Percentiles rank a stretch among this genome's conserved stretches.
These are phyloP conservation scores for Brachionus rotundiformis DNA, from an alignment of 1,140 invertebrate species.

Conservation along the genomic window DNA sequence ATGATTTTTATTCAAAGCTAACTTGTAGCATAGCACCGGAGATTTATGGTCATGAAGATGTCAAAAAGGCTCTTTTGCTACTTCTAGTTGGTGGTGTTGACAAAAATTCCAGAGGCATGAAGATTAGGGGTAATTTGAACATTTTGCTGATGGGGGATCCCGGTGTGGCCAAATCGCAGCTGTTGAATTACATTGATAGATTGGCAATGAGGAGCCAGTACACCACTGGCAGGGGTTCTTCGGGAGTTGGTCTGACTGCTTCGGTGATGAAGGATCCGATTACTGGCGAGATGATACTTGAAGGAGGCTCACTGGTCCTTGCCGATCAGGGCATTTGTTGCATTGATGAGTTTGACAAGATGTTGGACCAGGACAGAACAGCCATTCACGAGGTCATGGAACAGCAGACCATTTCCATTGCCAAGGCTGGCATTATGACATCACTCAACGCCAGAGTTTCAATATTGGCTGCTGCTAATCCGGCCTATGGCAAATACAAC, in stretches of 20 bases:
- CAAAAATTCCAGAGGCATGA: conserved; percentile 72
- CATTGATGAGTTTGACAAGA: conserved; percentile 99
- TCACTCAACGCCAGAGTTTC: conserved; percentile 93
- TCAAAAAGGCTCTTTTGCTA: conserved; percentile 92
- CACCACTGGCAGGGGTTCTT: conserved; percentile 93
- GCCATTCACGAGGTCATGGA: conserved; percentile 99
- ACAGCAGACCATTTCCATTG: conserved; percentile 99
- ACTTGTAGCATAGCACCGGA: conserved; percentile 92
- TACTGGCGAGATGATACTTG: conserved; percentile 93
- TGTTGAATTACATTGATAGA: conserved; percentile 90
- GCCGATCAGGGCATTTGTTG: conserved; percentile 97
- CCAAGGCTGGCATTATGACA: conserved; percentile 98
- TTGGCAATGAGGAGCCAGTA: conserved; percentile 89
- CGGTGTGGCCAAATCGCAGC: conserved; percentile 96
- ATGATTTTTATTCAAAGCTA: conserved; percentile 84
- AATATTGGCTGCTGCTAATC: conserved; percentile 97
- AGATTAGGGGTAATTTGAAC: conserved; percentile 87
- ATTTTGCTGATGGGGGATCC: conserved; percentile 99
- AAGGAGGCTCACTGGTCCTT: conserved; percentile 94
- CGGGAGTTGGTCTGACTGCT: conserved; percentile 95
- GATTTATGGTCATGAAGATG: conserved; percentile 96
- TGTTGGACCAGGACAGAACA: conserved; percentile 87
- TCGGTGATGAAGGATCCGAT: conserved; percentile 95
- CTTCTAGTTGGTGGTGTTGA: conserved; percentile 94
- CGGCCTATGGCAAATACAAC: conserved; percentile 96